Percentiles rank a stretch among this genome's conserved stretches.
Evolutionary conservation across 1,140 invertebrate species (phyloP).

Genomic region (Andricus grossulariae): DNA sequence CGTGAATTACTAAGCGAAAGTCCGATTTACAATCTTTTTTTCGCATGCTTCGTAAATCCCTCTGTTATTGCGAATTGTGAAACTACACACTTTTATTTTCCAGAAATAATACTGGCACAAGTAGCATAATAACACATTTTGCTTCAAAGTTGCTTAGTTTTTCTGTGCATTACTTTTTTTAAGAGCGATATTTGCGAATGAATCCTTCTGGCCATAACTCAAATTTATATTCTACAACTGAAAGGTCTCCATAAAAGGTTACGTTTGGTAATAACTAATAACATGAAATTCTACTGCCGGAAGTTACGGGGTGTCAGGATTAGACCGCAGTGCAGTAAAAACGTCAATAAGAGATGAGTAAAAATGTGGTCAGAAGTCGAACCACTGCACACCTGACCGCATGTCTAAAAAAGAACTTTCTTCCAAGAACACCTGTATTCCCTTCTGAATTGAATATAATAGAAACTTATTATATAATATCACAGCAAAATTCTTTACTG

Average conservation of each 20-base stretch:
- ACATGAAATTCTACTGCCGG: not conserved
- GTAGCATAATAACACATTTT: not conserved
- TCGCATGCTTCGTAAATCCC: conserved; percentile 22
- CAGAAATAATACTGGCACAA: not conserved
- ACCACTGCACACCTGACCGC: no score
- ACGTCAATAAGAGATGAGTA: conserved; percentile 26
- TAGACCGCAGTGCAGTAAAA: conserved; percentile 10
- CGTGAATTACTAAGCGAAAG: conserved; percentile 19
- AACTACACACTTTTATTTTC: conserved; percentile 23
- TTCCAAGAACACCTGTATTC: no score
- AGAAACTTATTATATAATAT: no score
- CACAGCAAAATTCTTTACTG: no score
- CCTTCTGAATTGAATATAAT: no score
- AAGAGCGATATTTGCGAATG: no score
- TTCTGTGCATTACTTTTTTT: no score
- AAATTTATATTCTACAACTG: not conserved
- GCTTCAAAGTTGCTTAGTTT: no score
- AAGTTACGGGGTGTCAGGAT: not conserved
- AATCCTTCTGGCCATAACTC: not conserved
- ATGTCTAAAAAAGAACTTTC: no score
- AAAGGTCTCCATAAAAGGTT: not conserved
- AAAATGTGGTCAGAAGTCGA: not conserved
- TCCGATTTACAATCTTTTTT: conserved; percentile 19
- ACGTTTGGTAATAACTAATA: not conserved
- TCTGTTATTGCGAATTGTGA: conserved; percentile 19